Percentiles rank a stretch among this genome's conserved stretches.
These are phyloP conservation scores for Isotomurus palustris DNA, from an alignment of 2,888 invertebrate species.

Conservation along the genomic window DNA sequence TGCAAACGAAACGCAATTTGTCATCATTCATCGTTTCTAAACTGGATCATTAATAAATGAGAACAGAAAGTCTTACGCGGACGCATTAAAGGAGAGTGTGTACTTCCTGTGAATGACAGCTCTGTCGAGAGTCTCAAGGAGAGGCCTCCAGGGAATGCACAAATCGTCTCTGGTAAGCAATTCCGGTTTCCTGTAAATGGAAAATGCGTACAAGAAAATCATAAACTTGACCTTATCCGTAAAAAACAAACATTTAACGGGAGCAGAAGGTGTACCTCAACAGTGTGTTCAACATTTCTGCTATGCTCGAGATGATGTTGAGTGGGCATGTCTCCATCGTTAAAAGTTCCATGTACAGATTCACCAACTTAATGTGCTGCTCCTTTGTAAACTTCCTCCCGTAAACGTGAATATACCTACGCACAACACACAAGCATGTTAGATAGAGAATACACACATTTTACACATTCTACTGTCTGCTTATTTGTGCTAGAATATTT, in stretches of 20 bases:
- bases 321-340: conserved; percentile 53
- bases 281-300: conserved; percentile 62
- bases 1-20: conserved; percentile 9
- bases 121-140: conserved; percentile 64
- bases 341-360: conserved; percentile 70
- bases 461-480: too few species aligned
- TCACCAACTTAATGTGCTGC: conserved; percentile 77
- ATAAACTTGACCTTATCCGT: too few species aligned
- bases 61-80: conserved; percentile 33
- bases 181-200: conserved; percentile 60
- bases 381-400: conserved; percentile 83
- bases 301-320: conserved; percentile 65
- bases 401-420: conserved; percentile 78
- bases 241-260: not conserved
- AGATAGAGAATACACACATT: not conserved
- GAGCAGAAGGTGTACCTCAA: conserved; percentile 63
- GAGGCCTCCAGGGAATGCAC: conserved; percentile 76
- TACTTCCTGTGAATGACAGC: conserved; percentile 56
- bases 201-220: conserved; percentile 12
- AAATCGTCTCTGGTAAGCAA: conserved; percentile 74
- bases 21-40: not conserved
- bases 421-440: conserved; percentile 47
- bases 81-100: conserved; percentile 46
- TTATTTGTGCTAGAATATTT: too few species aligned
- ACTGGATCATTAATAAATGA: not conserved